Evolutionary conservation across 1,140 invertebrate genomes (phyloP).

Genomic region (Scaptomyza pallida): DNA sequence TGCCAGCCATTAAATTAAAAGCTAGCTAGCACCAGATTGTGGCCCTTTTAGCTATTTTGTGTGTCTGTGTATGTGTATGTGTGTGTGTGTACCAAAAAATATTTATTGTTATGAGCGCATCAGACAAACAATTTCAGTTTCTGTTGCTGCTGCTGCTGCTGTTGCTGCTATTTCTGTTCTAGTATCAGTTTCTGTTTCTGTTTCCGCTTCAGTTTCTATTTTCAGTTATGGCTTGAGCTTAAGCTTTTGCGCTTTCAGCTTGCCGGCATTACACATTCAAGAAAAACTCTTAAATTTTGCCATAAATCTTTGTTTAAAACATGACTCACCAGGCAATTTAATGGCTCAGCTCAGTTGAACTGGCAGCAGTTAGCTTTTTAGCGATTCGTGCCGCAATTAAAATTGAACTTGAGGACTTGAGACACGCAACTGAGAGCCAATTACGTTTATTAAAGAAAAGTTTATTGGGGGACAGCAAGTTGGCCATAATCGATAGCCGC

Average conservation of each 20-base stretch:
- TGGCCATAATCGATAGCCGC: slow-evolving; percentile 22
- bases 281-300: slow-evolving; percentile 3
- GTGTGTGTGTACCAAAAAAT: slow-evolving; percentile 5
- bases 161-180: too few species aligned
- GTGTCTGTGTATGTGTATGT: neutral
- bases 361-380: neutral
- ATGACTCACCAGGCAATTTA: slow-evolving; percentile 37
- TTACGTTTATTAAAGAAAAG: slow-evolving; percentile 33
- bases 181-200: slow-evolving; percentile 6
- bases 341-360: neutral
- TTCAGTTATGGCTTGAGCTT: slow-evolving; percentile 10
- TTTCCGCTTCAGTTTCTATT: slow-evolving; percentile 14
- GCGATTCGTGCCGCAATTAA: slow-evolving; percentile 20
- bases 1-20: slow-evolving; percentile 20
- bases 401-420: slow-evolving; percentile 27
- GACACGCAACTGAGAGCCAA: slow-evolving; percentile 34
- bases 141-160: slow-evolving; percentile 3
- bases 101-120: slow-evolving; percentile 50
- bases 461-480: neutral
- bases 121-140: slow-evolving; percentile 23
- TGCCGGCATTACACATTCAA: neutral
- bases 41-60: neutral
- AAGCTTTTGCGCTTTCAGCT: neutral
- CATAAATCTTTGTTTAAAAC: slow-evolving; percentile 48
- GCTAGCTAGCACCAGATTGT: slow-evolving; percentile 10